Conservation (phyloP, 2,113 vertebrate species). For the Sylvilagus bachmani region DNA sequence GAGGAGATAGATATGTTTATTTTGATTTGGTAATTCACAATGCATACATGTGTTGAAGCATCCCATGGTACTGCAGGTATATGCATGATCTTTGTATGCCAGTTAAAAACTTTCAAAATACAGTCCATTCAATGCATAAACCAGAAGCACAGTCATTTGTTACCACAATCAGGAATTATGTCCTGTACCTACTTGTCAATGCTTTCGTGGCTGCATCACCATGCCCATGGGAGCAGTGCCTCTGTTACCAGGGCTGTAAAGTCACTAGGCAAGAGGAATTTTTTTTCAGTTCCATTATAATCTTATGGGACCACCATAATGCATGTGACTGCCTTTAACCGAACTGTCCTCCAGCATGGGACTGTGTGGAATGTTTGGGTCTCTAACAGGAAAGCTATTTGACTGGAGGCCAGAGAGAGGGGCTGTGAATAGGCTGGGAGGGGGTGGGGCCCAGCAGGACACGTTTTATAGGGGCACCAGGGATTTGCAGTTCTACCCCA, state of each 20-base stretch:
- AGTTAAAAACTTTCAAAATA: too few relatives aligned
- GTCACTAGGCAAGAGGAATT: neutral
- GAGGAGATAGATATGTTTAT: too few relatives aligned
- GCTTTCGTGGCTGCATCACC: neutral
- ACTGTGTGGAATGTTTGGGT: neutral
- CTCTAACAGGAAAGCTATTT: neutral
- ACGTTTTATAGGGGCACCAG: neutral
- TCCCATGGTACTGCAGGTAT: too few relatives aligned
- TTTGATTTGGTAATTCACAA: too few relatives aligned
- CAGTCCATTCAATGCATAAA: too few relatives aligned
- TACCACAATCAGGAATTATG: neutral
- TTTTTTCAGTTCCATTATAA: too few relatives aligned
- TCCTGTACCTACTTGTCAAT: neutral
- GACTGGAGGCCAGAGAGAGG: neutral
- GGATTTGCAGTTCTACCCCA: neutral
- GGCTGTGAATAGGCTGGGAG: too few relatives aligned
- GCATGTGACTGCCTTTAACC: neutral
- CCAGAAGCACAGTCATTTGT: neutral
- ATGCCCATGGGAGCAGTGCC: neutral
- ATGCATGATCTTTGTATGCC: too few relatives aligned
- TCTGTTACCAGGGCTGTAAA: neutral
- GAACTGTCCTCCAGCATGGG: neutral
- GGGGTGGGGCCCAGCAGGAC: rapidly evolving
- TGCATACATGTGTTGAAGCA: too few relatives aligned
- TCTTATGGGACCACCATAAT: neutral